phyloP scores from a whole-genome alignment of 2,888 invertebrate species.

The Pantelozetes paolii region DNA sequence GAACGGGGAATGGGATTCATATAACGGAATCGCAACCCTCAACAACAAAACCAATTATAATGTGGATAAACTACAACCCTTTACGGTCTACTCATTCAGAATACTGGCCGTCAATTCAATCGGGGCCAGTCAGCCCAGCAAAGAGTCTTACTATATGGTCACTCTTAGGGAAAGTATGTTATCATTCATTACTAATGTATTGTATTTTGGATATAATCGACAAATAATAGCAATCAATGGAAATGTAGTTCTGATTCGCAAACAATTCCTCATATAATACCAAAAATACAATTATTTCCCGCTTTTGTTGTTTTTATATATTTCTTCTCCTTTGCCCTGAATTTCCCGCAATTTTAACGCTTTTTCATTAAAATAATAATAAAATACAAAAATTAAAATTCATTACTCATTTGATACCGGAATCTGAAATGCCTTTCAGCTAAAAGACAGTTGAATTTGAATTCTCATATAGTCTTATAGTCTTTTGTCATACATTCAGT shows the following conservation, averaged over 20 bases:
- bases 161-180: constrained; percentile 68
- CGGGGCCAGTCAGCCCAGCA: constrained; percentile 65
- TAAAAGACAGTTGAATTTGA: constrained; percentile 22
- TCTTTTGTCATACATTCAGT: not conserved
- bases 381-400: not conserved
- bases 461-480: constrained; percentile 6
- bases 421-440: constrained; percentile 15
- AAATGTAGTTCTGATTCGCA: too few relatives aligned
- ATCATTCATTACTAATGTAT: not conserved
- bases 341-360: too few relatives aligned
- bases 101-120: constrained; percentile 67
- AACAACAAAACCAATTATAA: constrained; percentile 64
- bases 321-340: too few relatives aligned
- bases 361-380: not conserved
- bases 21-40: constrained; percentile 60
- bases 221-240: not conserved
- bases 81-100: constrained; percentile 70
- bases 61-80: constrained; percentile 65
- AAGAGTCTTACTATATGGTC: constrained; percentile 68
- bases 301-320: too few relatives aligned
- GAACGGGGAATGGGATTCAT: constrained; percentile 64
- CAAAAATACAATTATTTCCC: too few relatives aligned
- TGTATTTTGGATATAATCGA: too few relatives aligned
- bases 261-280: too few relatives aligned
- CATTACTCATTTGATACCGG: not conserved